These are phyloP conservation scores for Balaenoptera acutorostrata DNA, from an alignment of 2,113 vertebrate species.

Conservation along the genomic window DNA sequence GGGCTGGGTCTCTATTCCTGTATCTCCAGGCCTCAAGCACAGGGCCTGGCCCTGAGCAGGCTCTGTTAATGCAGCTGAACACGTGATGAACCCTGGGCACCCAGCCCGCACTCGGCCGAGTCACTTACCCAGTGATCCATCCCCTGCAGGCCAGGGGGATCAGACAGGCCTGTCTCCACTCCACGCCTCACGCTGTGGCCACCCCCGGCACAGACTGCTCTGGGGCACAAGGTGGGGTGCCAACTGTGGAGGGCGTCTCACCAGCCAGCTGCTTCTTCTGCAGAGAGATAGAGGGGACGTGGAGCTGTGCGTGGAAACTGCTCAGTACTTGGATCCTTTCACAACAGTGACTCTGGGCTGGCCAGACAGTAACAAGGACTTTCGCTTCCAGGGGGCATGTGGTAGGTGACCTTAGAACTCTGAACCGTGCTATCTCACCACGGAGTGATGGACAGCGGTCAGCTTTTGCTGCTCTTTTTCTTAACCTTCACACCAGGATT, in stretches of 20 bases:
- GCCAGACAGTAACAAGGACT: slow-evolving; percentile 53
- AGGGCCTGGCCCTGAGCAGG: background rate
- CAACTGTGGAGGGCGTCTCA: background rate
- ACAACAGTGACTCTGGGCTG: slow-evolving; percentile 74
- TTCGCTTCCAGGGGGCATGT: slow-evolving; percentile 79
- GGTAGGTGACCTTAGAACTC: slow-evolving; percentile 70
- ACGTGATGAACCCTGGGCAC: background rate
- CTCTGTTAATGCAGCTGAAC: too few species aligned
- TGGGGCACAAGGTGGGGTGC: too few species aligned
- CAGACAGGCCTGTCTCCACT: background rate
- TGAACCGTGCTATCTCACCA: background rate
- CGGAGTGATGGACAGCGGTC: background rate
- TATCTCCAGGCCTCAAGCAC: background rate
- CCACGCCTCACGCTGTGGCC: background rate
- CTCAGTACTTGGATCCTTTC: slow-evolving; percentile 76
- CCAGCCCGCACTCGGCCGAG: background rate
- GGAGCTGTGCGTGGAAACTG: slow-evolving; percentile 67
- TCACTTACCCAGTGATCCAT: background rate
- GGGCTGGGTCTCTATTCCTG: background rate
- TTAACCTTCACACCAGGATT: background rate
- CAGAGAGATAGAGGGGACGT: slow-evolving; percentile 55
- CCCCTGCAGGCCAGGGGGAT: background rate
- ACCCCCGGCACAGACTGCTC: background rate
- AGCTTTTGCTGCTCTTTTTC: background rate
- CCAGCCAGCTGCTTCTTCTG: background rate